Evolutionary conservation across 2,113 vertebrate genomes (phyloP), one percentile per base, ranked within the genome.

Genomic region (Anolis sagrei): DNA sequence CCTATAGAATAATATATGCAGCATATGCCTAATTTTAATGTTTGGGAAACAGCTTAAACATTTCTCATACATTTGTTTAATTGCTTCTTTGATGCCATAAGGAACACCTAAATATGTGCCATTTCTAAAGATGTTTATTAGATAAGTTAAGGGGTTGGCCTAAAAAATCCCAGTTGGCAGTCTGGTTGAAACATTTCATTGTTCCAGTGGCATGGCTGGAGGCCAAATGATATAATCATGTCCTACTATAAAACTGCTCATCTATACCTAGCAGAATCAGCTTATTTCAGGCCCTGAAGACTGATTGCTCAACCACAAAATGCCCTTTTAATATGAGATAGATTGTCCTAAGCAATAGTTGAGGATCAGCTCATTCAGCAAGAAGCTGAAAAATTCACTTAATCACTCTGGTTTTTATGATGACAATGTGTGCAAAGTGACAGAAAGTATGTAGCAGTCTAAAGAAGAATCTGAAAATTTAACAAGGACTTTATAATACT

Each of bases 161-260:
- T 44, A 54, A 0, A 83, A 44, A 21, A 64, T 0, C 2, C 51
- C 13, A 66, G 62, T 70, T 86, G 34, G 68, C 3, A 54, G 86
- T 81, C 58, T 79, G 0, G 1, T 29, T 80, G 86, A 88, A 58
- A 29, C 48, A 29, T 27, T 64, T 23, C 68, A 62, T 54, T 7
- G 25, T 92, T 61, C 85, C 89, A 93, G 18, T 83, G 81, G 85
- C 88, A 87, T 81, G 75, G 34, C 62, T 90, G 76, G 54, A 92
- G 91, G 92, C 54, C 79, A 62, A 86, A 81, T 29, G 27, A 91
- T 88, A 83, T 81, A 9, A 85, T 66, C 0, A 0, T 1, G 32
- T 8, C 18, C 27, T 32, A 32, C 76, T 72, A 76, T 88, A 88
- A 81, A 90, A 88, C 74, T 27, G 61, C 39, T 82, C 81, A 84